Evolutionary conservation across 2,888 invertebrate genomes (phyloP), one percentile per base, ranked within the genome.

Genomic region (Hylaea fasciaria): DNA sequence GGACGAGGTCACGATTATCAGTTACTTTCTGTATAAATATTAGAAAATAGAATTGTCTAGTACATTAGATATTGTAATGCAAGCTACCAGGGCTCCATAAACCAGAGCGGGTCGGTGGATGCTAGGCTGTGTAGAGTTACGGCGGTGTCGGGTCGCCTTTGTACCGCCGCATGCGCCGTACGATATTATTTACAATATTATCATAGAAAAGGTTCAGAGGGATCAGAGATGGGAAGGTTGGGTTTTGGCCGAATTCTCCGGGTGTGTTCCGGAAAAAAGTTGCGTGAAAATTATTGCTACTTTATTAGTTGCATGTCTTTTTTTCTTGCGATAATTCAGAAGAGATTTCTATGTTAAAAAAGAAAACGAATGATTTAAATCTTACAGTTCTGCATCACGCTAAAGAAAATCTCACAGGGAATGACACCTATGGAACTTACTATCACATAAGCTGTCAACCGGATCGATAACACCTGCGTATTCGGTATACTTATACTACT

Each of bases 51-150:
- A n/a, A n/a, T n/a, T n/a, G n/a, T n/a, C n/a, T n/a, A n/a, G n/a
- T 11, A 8, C 11, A 41, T 52, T 57, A 51, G 52, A 47, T 48
- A 58, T 58, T 58, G 37, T 48, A 48, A 52, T 13, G 5, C 41
- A 48, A 41, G 43, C n/a, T 59, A 59, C 58, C 39, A 59, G 49
- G 53, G 44, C 13, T 13, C 0, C 44, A 59, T 59, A 59, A 53
- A 53, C 13, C 37, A 49, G 29, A 39, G 58, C 49, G 77, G 82
- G 81, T 82, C 72, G 80, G 78, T n/a, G n/a, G 85, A 85, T 81
- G 82, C 83, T 83, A 78, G 76, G 70, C 83, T 73, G 85, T 85
- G 78, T 86, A 80, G 79, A 80, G 81, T 86, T 86, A 83, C 86
- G 76, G 72, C 64, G 64, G 78, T 81, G 80, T 85, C 82, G 74